These are phyloP conservation scores for Nasonia vitripennis DNA, from an alignment of 1,140 invertebrate genomes.

Conservation along the genomic window DNA sequence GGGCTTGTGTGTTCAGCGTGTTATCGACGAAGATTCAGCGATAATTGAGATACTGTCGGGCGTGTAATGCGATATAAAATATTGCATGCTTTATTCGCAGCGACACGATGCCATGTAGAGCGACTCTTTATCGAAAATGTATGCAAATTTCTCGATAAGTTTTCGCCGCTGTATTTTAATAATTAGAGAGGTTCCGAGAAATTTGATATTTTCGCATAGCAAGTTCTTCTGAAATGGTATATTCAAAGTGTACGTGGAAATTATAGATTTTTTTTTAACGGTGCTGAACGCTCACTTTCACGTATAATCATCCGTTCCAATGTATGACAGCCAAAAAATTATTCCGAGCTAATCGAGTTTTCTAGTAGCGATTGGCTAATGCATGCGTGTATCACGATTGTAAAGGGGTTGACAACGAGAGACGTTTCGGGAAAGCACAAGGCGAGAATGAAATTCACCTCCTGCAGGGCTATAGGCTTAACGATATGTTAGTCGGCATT, in stretches of 20 bases:
- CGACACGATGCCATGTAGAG: not conserved
- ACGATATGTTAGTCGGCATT: slow-evolving; percentile 23
- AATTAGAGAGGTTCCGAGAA: not conserved
- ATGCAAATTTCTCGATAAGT: not conserved
- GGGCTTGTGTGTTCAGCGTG: not conserved
- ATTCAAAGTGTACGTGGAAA: no score
- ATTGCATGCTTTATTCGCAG: not conserved
- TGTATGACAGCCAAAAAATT: not conserved
- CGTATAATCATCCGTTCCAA: no score
- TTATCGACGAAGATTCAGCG: slow-evolving; percentile 27
- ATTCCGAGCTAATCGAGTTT: slow-evolving; percentile 9
- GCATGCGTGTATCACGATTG: not conserved
- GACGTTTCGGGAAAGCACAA: slow-evolving; percentile 4
- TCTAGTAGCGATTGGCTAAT: not conserved
- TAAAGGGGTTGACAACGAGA: slow-evolving; percentile 1
- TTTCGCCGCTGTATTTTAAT: not conserved
- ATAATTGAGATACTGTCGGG: slow-evolving; percentile 32
- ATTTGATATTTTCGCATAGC: no score
- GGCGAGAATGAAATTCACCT: slow-evolving; percentile 10
- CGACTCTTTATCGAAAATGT: not conserved
- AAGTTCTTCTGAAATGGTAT: no score
- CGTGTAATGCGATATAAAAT: not conserved
- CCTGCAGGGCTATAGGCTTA: slow-evolving; percentile 10
- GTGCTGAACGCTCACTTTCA: no score
- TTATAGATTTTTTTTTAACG: no score